Percentiles rank a stretch among this genome's conserved stretches.
Evolutionary conservation across 2,113 vertebrate species (phyloP).

Genomic region (Proterorhinus semilunaris): DNA sequence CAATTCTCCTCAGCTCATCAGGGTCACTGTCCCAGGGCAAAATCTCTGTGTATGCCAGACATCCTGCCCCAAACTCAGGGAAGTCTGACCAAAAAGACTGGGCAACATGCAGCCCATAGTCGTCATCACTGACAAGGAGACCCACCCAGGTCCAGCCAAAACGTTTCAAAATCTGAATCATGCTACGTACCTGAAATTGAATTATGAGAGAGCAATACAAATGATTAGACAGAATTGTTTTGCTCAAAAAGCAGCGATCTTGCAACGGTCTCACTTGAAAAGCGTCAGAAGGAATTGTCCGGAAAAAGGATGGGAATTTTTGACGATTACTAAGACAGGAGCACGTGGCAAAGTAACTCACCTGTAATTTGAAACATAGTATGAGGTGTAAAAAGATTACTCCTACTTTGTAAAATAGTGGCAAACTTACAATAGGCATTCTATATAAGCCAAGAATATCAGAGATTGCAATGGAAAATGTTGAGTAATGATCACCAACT

Average conservation of each 20-base stretch:
- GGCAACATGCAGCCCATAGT: constrained; percentile 44
- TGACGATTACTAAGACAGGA: constrained; percentile 54
- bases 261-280: constrained; percentile 23
- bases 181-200: neutral
- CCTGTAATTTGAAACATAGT: constrained; percentile 19
- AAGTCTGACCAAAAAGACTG: constrained; percentile 36
- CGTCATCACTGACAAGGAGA: constrained; percentile 49
- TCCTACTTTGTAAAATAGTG: neutral
- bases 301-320: constrained; percentile 57
- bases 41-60: constrained; percentile 49
- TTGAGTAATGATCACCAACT: constrained; percentile 66
- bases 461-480: constrained; percentile 66
- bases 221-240: neutral
- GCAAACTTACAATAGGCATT: constrained; percentile 60
- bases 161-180: constrained; percentile 51
- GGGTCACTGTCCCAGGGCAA: constrained; percentile 43
- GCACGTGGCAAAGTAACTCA: constrained; percentile 63
- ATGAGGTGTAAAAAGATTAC: too few species aligned
- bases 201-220: neutral
- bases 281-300: constrained; percentile 45
- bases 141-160: constrained; percentile 51
- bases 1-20: constrained; percentile 28
- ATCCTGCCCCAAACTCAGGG: constrained; percentile 25
- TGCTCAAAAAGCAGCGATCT: too few species aligned
- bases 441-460: constrained; percentile 64